Conservation (phyloP, 2,113 vertebrate genomes). For the Nycticryphes semicollaris region DNA sequence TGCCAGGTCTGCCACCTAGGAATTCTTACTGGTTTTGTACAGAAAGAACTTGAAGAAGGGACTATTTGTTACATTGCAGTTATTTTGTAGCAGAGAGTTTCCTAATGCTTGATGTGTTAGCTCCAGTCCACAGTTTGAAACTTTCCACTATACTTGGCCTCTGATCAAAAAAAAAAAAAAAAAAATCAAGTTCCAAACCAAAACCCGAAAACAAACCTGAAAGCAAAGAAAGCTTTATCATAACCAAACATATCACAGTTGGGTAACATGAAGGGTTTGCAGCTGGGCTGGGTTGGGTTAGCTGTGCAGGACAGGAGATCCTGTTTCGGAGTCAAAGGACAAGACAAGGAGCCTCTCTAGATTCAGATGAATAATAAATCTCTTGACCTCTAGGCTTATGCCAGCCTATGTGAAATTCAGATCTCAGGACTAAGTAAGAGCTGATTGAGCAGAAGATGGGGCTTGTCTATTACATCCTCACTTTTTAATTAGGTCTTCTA, state of each 20-base stretch:
- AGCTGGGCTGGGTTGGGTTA: not conserved
- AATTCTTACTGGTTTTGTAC: not conserved
- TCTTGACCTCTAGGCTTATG: slow-evolving; percentile 33
- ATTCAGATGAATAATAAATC: slow-evolving; percentile 35
- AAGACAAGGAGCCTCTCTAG: slow-evolving; percentile 26
- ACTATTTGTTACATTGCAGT: not conserved
- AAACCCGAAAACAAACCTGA: not conserved
- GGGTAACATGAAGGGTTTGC: not conserved
- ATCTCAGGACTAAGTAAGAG: slow-evolving; percentile 38
- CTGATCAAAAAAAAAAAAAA: not conserved
- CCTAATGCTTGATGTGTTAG: not conserved
- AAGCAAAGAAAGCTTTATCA: not conserved
- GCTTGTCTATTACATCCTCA: slow-evolving; percentile 55
- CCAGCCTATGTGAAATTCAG: slow-evolving; percentile 22
- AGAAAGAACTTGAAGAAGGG: not conserved
- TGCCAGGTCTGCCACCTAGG: not conserved
- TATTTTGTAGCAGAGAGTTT: not conserved
- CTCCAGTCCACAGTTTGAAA: not conserved
- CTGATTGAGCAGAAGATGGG: slow-evolving; percentile 60
- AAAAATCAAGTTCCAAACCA: not conserved
- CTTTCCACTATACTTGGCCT: not conserved
- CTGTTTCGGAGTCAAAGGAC: slow-evolving; percentile 33
- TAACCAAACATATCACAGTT: not conserved
- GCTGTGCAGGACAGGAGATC: not conserved
- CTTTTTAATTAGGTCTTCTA: slow-evolving; percentile 61